These are phyloP conservation scores for Phrynosoma platyrhinos DNA, from an alignment of 2,113 vertebrate genomes.

Conservation along the genomic window DNA sequence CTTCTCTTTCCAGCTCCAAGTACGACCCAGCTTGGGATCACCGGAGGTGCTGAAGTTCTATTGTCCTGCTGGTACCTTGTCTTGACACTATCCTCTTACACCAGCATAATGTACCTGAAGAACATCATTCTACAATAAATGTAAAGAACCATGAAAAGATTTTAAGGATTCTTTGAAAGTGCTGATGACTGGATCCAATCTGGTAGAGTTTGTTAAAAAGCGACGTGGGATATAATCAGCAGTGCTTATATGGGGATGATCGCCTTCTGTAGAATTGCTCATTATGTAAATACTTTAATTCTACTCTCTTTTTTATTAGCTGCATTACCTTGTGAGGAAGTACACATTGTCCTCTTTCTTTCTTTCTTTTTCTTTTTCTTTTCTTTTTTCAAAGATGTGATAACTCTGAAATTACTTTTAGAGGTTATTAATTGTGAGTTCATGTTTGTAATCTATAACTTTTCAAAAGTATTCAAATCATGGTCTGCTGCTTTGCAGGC, in stretches of 20 bases:
- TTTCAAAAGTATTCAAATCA: slow-evolving; percentile 85
- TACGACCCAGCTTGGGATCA: slow-evolving; percentile 94
- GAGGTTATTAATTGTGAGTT: slow-evolving; percentile 89
- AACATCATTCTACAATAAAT: slow-evolving; percentile 90
- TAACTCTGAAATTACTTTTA: slow-evolving; percentile 87
- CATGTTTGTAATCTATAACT: slow-evolving; percentile 89
- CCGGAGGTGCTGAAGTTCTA: slow-evolving; percentile 88
- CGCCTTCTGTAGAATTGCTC: slow-evolving; percentile 89
- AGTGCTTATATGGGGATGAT: slow-evolving; percentile 86
- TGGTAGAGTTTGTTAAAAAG: slow-evolving; percentile 90
- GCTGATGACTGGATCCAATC: slow-evolving; percentile 93
- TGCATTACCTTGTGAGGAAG: slow-evolving; percentile 92
- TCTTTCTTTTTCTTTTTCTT: slow-evolving; percentile 76
- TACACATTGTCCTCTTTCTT: slow-evolving; percentile 87
- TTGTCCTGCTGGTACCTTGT: slow-evolving; percentile 95
- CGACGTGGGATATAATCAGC: slow-evolving; percentile 91
- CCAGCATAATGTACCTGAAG: slow-evolving; percentile 93
- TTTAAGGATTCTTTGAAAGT: slow-evolving; percentile 90
- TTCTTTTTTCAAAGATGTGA: slow-evolving; percentile 73
- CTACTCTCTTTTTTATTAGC: slow-evolving; percentile 85
- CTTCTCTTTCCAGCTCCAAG: slow-evolving; percentile 91
- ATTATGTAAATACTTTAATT: slow-evolving; percentile 97
- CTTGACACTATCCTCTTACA: slow-evolving; percentile 92
- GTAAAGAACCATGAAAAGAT: slow-evolving; percentile 90
- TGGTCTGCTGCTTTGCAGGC: slow-evolving; percentile 82